Evolutionary conservation across 2,888 invertebrate species (phyloP), one percentile per base, ranked within the genome.

Genomic region (Spatulosminthurus flaviceps): DNA sequence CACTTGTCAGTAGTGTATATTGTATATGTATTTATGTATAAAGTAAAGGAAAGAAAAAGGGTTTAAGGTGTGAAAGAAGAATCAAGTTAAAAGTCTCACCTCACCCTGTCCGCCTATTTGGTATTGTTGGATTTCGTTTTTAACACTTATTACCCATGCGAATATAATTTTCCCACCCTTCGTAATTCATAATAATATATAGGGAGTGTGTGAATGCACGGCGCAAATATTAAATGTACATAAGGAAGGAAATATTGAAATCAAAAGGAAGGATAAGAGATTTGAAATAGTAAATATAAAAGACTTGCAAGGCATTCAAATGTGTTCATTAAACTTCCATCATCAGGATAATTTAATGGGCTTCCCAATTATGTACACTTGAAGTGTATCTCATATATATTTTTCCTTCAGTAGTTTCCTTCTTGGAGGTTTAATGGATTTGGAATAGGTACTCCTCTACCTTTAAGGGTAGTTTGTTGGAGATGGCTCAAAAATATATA

Each of bases 261-360:
- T 51, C n/a, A 51, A 51, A 51, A 51, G 16, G 19, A 2, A 19
- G 16, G 51, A 51, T 2, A 51, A 4, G 51, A 19, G 2, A 13
- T 4, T 51, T 19, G 21, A 43, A 51, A 72, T 72, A 51, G 19
- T 28, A 26, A 72, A 28, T 21, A 60, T 29, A 19, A 0, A 64
- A n/a, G 29, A 29, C 29, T 22, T 61, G 61, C 22, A 74, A 61
- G 74, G 61, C 26, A 51, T 74, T 29, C 61, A 74, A 74, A 74
- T 74, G 74, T 74, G 43, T 61, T 74, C 74, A 74, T 74, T 74
- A 74, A 34, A 21, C 28, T 28, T 67, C 67, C 67, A 67, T 67
- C 67, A 26, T 67, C 51, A 51, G 5, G 51, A 51, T 51, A 51
- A 51, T 51, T 51, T 51, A 51, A 51, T 51, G 51, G 34, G 51